Evolutionary conservation across 2,888 invertebrate species (phyloP).

Genomic region (Embidobia sp.): DNA sequence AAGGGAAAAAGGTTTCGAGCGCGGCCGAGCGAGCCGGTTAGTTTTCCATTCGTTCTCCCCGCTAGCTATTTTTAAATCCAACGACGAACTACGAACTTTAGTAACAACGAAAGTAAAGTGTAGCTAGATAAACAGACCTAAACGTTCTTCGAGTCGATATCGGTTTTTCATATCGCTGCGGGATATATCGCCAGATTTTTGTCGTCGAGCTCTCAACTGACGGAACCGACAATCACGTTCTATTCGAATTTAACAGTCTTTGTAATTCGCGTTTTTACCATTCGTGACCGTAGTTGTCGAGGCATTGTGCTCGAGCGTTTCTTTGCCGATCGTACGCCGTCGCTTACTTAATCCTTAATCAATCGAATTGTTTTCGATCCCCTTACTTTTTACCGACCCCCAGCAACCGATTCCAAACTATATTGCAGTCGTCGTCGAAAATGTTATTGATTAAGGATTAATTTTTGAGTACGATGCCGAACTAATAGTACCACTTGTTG

Average conservation of each 20-base stretch:
- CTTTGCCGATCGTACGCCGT: not conserved
- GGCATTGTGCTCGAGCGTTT: not conserved
- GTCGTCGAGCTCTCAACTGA: conserved; percentile 18
- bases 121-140: conserved; percentile 45
- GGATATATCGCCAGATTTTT: conserved; percentile 17
- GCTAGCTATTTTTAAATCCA: conserved; percentile 46
- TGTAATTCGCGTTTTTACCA: conserved; percentile 38
- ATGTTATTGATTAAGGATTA: too few relatives aligned
- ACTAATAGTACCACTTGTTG: too few relatives aligned
- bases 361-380: too few relatives aligned
- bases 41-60: too few relatives aligned
- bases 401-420: too few relatives aligned
- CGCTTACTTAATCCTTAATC: conserved; percentile 1
- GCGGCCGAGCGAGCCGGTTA: too few relatives aligned
- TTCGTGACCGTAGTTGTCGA: conserved; percentile 12
- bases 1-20: too few relatives aligned
- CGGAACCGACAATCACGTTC: conserved; percentile 50
- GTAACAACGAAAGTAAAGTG: conserved; percentile 57
- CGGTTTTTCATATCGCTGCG: conserved; percentile 46
- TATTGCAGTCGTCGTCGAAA: too few relatives aligned
- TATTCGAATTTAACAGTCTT: conserved; percentile 33
- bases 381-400: too few relatives aligned
- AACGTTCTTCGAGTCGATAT: conserved; percentile 26
- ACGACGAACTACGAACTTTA: conserved; percentile 60
- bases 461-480: too few relatives aligned